Evolutionary conservation across 2,888 invertebrate genomes (phyloP).

Genomic region (Eurytoma adleriae): DNA sequence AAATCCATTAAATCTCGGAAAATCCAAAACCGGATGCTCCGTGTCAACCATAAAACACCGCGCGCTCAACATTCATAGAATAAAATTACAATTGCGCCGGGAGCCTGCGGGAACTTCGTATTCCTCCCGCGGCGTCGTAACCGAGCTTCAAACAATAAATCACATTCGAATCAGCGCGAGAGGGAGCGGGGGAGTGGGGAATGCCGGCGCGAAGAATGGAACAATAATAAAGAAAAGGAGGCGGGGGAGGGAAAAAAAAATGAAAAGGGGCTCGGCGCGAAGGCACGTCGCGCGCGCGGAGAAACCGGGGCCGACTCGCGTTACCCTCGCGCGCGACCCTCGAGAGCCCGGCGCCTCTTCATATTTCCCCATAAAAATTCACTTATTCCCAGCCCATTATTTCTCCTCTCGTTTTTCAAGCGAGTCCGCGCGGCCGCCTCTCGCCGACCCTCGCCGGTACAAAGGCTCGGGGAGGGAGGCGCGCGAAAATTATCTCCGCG

Average conservation of each 20-base stretch:
- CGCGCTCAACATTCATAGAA: too few species aligned
- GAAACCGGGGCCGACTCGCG: background rate
- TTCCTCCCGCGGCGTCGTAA: conserved; percentile 4
- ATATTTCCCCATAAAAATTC: conserved; percentile 55
- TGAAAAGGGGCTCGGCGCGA: conserved; percentile 39
- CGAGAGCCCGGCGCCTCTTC: conserved; percentile 17
- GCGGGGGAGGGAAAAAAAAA: conserved; percentile 21
- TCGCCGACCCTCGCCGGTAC: background rate
- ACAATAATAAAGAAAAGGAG: background rate
- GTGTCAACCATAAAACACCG: too few species aligned
- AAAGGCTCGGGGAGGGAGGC: background rate
- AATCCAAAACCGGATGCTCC: too few species aligned
- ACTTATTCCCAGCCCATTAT: conserved; percentile 51
- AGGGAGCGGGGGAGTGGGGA: conserved; percentile 13
- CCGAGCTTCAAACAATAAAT: conserved; percentile 31
- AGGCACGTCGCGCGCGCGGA: background rate
- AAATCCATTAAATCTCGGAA: background rate
- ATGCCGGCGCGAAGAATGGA: conserved; percentile 16
- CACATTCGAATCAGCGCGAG: conserved; percentile 33
- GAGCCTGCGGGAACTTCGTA: background rate
- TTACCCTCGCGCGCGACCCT: background rate
- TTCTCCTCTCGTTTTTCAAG: conserved; percentile 42
- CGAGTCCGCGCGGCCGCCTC: background rate
- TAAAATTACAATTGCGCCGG: background rate
- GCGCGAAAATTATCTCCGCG: conserved; percentile 1